Conservation (phyloP, 2,113 vertebrate species). For the Hoplias malabaricus region DNA sequence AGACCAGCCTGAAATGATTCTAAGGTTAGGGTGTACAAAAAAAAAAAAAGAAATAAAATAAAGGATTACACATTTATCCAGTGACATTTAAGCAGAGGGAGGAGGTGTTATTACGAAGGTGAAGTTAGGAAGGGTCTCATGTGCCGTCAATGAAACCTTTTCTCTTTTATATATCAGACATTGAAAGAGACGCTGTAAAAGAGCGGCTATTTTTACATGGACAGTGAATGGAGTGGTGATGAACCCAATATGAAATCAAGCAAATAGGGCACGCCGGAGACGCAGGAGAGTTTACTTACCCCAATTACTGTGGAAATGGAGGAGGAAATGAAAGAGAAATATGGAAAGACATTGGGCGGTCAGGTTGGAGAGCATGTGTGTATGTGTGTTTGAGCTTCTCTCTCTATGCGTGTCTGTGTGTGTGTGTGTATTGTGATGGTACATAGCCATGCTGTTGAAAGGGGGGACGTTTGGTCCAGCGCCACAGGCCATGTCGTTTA, state of each 20-base stretch:
- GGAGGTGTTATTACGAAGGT: slow-evolving; percentile 45
- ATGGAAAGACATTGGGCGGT: neutral
- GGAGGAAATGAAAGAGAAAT: neutral
- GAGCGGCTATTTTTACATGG: slow-evolving; percentile 18
- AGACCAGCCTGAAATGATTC: slow-evolving; percentile 8
- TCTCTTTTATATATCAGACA: slow-evolving; percentile 31
- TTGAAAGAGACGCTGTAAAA: slow-evolving; percentile 19
- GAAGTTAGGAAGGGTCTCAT: slow-evolving; percentile 36
- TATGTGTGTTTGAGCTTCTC: too few species aligned
- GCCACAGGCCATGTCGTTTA: slow-evolving; percentile 26
- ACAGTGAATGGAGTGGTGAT: neutral
- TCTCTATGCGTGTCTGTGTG: too few species aligned
- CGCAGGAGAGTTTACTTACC: neutral
- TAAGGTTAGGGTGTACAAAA: slow-evolving; percentile 33
- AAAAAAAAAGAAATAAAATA: too few species aligned
- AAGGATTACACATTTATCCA: slow-evolving; percentile 41
- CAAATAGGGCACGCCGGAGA: neutral
- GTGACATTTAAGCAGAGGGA: slow-evolving; percentile 47
- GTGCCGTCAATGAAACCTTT: slow-evolving; percentile 42
- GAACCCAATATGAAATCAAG: neutral
- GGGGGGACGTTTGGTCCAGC: slow-evolving; percentile 8
- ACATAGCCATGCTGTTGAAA: neutral
- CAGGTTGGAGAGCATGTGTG: neutral
- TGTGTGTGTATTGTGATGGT: neutral
- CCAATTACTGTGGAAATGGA: neutral